These are phyloP conservation scores for Aromia moschata DNA, from an alignment of 2,888 invertebrate species.

Conservation along the genomic window DNA sequence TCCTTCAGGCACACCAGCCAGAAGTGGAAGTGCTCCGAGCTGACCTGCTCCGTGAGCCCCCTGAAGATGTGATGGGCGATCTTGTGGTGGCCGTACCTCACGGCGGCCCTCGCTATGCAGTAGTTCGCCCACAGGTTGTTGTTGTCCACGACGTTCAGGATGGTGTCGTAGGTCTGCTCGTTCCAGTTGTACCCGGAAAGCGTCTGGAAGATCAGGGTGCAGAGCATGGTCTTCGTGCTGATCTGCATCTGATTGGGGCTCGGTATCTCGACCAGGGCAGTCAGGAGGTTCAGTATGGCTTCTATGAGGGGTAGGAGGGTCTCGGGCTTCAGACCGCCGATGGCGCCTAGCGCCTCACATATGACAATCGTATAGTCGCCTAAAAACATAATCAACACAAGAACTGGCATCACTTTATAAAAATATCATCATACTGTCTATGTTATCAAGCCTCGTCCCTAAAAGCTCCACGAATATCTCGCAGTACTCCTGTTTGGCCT, in stretches of 20 bases:
- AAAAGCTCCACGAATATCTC: slow-evolving; percentile 73
- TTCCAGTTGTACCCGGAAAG: slow-evolving; percentile 77
- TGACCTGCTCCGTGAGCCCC: slow-evolving; percentile 68
- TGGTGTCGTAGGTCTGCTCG: slow-evolving; percentile 66
- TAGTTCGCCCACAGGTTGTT: slow-evolving; percentile 87
- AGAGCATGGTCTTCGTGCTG: slow-evolving; percentile 77
- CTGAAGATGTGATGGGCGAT: slow-evolving; percentile 67
- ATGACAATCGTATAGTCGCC: slow-evolving; percentile 65
- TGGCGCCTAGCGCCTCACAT: slow-evolving; percentile 80
- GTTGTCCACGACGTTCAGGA: slow-evolving; percentile 64
- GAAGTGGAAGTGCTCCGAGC: slow-evolving; percentile 88
- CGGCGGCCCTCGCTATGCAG: slow-evolving; percentile 85
- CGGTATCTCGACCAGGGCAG: slow-evolving; percentile 54
- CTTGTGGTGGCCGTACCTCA: slow-evolving; percentile 78
- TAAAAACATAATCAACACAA: slow-evolving; percentile 40
- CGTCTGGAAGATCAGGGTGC: slow-evolving; percentile 85
- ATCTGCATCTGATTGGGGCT: slow-evolving; percentile 57
- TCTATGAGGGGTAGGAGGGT: slow-evolving; percentile 69
- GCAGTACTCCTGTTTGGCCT: slow-evolving; percentile 71
- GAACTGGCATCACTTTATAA: not conserved
- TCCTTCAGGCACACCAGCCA: slow-evolving; percentile 86
- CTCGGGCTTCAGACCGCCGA: slow-evolving; percentile 71
- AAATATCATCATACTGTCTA: slow-evolving; percentile 55
- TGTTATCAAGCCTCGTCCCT: slow-evolving; percentile 64
- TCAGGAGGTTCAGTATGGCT: slow-evolving; percentile 65